These are phyloP conservation scores for Benthosema pterotum DNA, from an alignment of 2,797 vertebrate genomes.

Conservation along the genomic window DNA sequence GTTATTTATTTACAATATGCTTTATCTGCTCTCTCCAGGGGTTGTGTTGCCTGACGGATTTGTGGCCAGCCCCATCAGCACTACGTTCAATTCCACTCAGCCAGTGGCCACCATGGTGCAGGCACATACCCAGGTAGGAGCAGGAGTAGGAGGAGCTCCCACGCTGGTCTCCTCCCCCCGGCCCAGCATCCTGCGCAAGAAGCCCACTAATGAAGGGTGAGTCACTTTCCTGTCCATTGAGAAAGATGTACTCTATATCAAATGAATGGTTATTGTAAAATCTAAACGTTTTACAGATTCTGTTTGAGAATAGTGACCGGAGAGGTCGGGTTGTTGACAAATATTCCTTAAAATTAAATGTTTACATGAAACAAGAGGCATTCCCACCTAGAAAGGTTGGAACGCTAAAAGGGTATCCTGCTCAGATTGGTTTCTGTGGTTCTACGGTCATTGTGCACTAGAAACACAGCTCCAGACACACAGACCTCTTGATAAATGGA, in stretches of 20 bases:
- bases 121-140: slow-evolving; percentile 88
- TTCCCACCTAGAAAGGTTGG: too few species aligned
- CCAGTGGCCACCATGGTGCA: slow-evolving; percentile 92
- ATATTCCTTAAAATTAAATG: too few species aligned
- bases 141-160: slow-evolving; percentile 82
- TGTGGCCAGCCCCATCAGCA: slow-evolving; percentile 92
- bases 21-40: slow-evolving; percentile 65
- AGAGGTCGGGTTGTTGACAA: too few species aligned
- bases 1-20: slow-evolving; percentile 12
- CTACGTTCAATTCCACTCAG: slow-evolving; percentile 87
- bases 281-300: too few species aligned
- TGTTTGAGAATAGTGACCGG: too few species aligned
- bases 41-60: slow-evolving; percentile 94
- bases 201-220: slow-evolving; percentile 93
- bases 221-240: slow-evolving; percentile 17
- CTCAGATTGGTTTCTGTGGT: too few species aligned
- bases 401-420: too few species aligned
- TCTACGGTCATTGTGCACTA: too few species aligned
- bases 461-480: too few species aligned
- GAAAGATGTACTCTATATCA: background rate
- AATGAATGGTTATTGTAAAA: background rate
- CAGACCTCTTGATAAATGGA: too few species aligned
- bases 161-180: slow-evolving; percentile 93
- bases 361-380: too few species aligned
- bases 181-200: slow-evolving; percentile 97